These are phyloP conservation scores for Columba livia DNA, from an alignment of 2,113 vertebrate genomes.

Conservation along the genomic window DNA sequence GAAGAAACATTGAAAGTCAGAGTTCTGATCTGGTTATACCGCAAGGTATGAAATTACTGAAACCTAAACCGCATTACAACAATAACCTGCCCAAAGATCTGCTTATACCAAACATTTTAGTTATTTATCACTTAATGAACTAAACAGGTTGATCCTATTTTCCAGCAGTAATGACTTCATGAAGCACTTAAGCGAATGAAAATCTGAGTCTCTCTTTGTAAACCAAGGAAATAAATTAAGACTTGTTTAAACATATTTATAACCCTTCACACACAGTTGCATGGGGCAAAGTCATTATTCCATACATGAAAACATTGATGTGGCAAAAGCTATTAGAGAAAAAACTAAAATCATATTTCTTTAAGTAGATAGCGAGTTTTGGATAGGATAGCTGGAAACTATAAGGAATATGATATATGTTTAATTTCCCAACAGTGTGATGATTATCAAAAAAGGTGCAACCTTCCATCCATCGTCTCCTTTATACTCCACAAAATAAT, in stretches of 20 bases:
- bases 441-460: conserved; percentile 17
- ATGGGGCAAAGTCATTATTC: not conserved
- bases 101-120: not conserved
- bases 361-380: not conserved
- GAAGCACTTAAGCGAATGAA: not conserved
- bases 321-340: not conserved
- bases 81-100: not conserved
- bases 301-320: not conserved
- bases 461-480: not conserved
- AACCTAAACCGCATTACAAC: not conserved
- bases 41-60: not conserved
- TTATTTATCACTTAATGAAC: conserved; percentile 46
- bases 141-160: conserved; percentile 24
- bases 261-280: not conserved
- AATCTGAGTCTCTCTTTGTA: not conserved
- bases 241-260: not conserved
- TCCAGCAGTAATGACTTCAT: not conserved
- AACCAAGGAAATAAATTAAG: not conserved
- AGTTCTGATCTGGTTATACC: not conserved
- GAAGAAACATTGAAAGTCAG: conserved; percentile 47
- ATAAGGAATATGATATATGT: conserved; percentile 8
- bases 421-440: conserved; percentile 33
- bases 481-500: not conserved
- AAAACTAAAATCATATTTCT: conserved; percentile 53
- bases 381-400: not conserved